A percentile compares a stretch with the other conserved stretches of the same genome.
These are phyloP conservation scores for Tachina fera DNA, from an alignment of 2,888 invertebrate genomes.

Conservation along the genomic window DNA sequence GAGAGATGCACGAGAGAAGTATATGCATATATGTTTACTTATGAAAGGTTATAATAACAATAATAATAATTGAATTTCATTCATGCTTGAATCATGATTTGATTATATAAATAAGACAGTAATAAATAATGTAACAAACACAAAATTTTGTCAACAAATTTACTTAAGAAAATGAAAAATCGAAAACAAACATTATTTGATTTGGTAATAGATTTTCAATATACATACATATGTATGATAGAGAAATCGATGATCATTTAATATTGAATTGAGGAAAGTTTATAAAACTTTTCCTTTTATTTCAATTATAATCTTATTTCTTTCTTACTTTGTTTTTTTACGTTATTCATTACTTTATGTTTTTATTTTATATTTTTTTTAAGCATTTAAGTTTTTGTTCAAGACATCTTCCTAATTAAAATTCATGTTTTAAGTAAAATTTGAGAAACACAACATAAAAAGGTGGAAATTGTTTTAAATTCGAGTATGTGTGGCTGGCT, in stretches of 20 bases:
- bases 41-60: neutral
- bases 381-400: neutral
- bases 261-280: constrained; percentile 13
- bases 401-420: neutral
- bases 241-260: neutral
- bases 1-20: constrained; percentile 32
- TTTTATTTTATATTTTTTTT: neutral
- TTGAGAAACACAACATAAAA: too few species aligned
- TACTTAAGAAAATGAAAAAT: constrained; percentile 10
- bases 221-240: constrained; percentile 2
- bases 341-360: constrained; percentile 7
- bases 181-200: constrained; percentile 22
- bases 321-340: neutral
- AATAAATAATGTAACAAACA: constrained; percentile 16
- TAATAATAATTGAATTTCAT: constrained; percentile 18
- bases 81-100: constrained; percentile 28
- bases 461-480: too few species aligned
- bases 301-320: neutral
- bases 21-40: constrained; percentile 17
- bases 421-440: too few species aligned
- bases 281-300: constrained; percentile 32
- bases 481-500: too few species aligned
- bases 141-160: constrained; percentile 12
- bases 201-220: neutral
- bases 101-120: constrained; percentile 1